These are phyloP conservation scores for Cephalopterus ornatus DNA, from an alignment of 2,113 vertebrate species.

Conservation along the genomic window DNA sequence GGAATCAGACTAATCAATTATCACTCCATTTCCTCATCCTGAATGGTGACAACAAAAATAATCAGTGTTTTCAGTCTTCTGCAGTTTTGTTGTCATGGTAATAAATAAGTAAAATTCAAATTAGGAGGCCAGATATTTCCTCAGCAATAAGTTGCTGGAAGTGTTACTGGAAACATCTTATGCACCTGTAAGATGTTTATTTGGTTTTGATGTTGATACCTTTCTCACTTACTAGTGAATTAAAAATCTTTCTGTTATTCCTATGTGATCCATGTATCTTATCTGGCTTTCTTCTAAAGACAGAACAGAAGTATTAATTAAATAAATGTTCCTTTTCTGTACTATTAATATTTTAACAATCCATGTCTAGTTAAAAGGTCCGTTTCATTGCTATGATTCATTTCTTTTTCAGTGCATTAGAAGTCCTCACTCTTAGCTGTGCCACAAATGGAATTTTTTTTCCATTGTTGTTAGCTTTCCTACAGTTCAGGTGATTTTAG, in stretches of 20 bases:
- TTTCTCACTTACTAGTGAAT: slow-evolving; percentile 26
- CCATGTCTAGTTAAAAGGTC: slow-evolving; percentile 59
- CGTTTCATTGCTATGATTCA: slow-evolving; percentile 52
- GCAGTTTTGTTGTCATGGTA: background rate
- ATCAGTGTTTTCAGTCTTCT: background rate
- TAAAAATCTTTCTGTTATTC: slow-evolving; percentile 4
- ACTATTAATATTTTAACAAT: slow-evolving; percentile 61
- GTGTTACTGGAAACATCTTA: slow-evolving; percentile 47
- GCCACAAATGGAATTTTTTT: background rate
- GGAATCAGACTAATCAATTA: slow-evolving; percentile 33
- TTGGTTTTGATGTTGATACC: background rate
- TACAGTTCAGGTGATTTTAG: background rate
- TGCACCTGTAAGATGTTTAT: background rate
- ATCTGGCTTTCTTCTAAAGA: slow-evolving; percentile 28
- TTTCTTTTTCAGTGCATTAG: slow-evolving; percentile 42
- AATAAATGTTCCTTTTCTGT: slow-evolving; percentile 46
- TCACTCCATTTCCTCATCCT: background rate
- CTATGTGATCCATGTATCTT: slow-evolving; percentile 27
- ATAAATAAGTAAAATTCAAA: slow-evolving; percentile 52
- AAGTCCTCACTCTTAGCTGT: background rate
- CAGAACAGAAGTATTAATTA: slow-evolving; percentile 52
- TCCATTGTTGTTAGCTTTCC: background rate
- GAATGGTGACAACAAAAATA: background rate
- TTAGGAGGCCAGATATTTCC: slow-evolving; percentile 15
- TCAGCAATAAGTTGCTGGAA: background rate